Evolutionary conservation across 2,888 invertebrate species (phyloP), one percentile per base, ranked within the genome.

Genomic region (Liopterus haemorrhoidalis): DNA sequence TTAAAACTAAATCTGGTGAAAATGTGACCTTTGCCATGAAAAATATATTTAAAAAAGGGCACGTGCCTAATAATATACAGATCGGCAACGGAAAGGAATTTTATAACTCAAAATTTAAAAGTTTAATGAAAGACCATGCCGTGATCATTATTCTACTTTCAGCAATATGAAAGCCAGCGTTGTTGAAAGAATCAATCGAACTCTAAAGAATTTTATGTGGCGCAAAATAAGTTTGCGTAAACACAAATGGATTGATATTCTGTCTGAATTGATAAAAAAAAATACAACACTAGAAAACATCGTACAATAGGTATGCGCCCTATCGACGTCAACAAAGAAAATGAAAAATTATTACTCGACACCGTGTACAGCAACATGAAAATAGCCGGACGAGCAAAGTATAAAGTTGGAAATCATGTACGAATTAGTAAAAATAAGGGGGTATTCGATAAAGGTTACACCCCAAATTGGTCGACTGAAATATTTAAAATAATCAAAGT

Each of bases 241-340:
- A n/a, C n/a, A n/a, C n/a, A n/a, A n/a, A n/a, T n/a, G n/a, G n/a
- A n/a, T n/a, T n/a, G n/a, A n/a, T n/a, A n/a, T n/a, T n/a, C n/a
- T n/a, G n/a, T n/a, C n/a, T n/a, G n/a, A n/a, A n/a, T n/a, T n/a
- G n/a, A n/a, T n/a, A n/a, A 11, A 51, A 11, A 51, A 12, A 50
- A 51, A 16, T 65, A 65, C 47, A 66, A 65, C 49, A 43, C 57
- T 40, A 53, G 45, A n/a, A 58, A 56, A 48, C 63, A 65, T 57
- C 49, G 55, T 18, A 64, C 60, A 22, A 64, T 63, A 40, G 53
- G 52, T 40, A 60, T 63, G 56, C 55, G 51, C 41, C 61, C 64
- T 3, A 45, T 21, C 25, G 55, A 63, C 41, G 62, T 61, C 16
- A 52, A 53, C 56, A 57, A 60, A 59, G 42, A 66, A 11, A 54